A percentile compares a stretch with the other conserved stretches of the same genome.
These are phyloP conservation scores for Labia minor DNA, from an alignment of 2,888 invertebrate genomes.

Conservation along the genomic window DNA sequence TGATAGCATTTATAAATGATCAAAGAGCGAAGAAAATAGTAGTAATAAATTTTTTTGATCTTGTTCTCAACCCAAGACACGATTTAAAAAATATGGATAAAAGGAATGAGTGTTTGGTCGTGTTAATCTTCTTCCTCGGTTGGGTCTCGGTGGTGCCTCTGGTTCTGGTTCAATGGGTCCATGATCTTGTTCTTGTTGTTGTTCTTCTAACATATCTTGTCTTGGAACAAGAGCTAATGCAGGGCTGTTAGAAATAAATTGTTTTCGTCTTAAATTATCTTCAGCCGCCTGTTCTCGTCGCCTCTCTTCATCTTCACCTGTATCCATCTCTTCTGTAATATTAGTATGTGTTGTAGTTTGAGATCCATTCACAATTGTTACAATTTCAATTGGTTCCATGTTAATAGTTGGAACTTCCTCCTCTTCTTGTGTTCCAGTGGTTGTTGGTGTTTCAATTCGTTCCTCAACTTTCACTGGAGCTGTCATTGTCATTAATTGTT, in stretches of 20 bases:
- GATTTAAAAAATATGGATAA: constrained; percentile 44
- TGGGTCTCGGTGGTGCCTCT: constrained; percentile 36
- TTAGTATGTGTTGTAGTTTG: background rate
- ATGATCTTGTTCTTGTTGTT: background rate
- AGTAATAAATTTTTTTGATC: background rate
- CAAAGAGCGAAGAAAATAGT: constrained; percentile 14
- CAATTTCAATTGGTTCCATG: background rate
- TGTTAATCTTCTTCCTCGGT: constrained; percentile 40
- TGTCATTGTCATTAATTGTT: background rate
- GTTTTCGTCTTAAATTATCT: constrained; percentile 26
- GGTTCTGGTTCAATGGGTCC: constrained; percentile 32
- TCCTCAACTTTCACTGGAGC: background rate
- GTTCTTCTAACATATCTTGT: background rate
- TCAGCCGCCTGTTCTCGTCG: constrained; percentile 22
- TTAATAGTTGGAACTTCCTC: background rate
- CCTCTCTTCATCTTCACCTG: constrained; percentile 19
- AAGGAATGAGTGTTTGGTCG: constrained; percentile 41
- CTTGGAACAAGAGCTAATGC: background rate
- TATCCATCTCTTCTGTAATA: constrained; percentile 17
- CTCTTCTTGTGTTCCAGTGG: background rate
- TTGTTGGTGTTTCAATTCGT: background rate
- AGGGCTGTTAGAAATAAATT: constrained; percentile 28
- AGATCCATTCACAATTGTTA: background rate
- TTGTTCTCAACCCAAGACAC: constrained; percentile 39
- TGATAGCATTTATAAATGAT: background rate